These are phyloP conservation scores for Resseliella maxima DNA, from an alignment of 2,888 invertebrate species.

Conservation along the genomic window DNA sequence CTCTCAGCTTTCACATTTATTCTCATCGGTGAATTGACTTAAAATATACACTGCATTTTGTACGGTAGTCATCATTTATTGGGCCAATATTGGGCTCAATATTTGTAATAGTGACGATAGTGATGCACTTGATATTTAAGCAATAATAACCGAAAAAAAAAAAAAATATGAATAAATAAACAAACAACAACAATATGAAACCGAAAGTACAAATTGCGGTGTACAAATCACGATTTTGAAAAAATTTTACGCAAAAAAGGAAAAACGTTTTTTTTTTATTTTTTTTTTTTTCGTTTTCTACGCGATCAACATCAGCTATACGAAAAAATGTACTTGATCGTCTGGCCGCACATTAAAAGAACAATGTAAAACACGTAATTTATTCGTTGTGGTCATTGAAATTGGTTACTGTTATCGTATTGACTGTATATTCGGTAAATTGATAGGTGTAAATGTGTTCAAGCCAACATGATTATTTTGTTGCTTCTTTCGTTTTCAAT, in stretches of 20 bases:
- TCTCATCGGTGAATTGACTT: background rate
- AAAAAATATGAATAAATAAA: too few relatives aligned
- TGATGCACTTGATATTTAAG: constrained; percentile 44
- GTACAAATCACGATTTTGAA: background rate
- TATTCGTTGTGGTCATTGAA: background rate
- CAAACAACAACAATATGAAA: background rate
- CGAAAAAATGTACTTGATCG: background rate
- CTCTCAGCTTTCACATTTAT: constrained; percentile 42
- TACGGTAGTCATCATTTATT: background rate
- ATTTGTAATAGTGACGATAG: background rate
- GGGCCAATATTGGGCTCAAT: constrained; percentile 6
- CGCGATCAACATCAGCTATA: background rate
- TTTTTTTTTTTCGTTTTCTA: background rate
- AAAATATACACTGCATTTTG: background rate
- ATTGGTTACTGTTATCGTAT: background rate
- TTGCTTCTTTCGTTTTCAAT: constrained; percentile 24
- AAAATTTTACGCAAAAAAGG: too few relatives aligned
- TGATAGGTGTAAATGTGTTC: constrained; percentile 38
- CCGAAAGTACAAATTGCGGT: background rate
- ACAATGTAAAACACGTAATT: constrained; percentile 53
- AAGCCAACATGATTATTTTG: background rate
- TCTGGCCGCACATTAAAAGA: background rate
- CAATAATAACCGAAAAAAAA: too few relatives aligned
- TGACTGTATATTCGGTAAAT: background rate
- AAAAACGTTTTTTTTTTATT: too few relatives aligned